Percentiles rank a stretch among this genome's conserved stretches.
Evolutionary conservation across 30 jellyfish, hydroid and myxozoan species (phyloP).

Genomic region (Sanderia malayensis): DNA sequence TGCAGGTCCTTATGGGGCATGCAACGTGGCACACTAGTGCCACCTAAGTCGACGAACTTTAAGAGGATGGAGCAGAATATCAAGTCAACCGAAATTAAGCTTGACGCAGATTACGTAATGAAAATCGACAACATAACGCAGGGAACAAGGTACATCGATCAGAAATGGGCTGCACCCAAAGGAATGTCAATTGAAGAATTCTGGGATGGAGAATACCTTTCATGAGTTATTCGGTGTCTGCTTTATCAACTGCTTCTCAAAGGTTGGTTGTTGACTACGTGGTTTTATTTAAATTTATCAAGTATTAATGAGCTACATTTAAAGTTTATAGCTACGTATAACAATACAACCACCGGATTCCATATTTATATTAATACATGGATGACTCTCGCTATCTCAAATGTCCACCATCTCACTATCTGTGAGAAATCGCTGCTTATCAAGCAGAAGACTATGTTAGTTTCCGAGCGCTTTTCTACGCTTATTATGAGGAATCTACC

Average conservation of each 20-base stretch:
- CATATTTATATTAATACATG: no score
- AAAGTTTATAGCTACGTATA: no score
- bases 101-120: conserved; percentile 74
- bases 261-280: neutral
- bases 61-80: conserved; percentile 76
- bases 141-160: conserved; percentile 65
- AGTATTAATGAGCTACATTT: no score
- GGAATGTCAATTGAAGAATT: conserved; percentile 52
- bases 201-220: conserved; percentile 95
- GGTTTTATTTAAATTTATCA: no score
- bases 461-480: no score
- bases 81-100: conserved; percentile 32
- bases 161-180: conserved; percentile 65
- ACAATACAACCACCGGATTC: no score
- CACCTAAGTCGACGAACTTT: conserved; percentile 84
- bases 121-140: conserved; percentile 39
- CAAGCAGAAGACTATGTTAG: no score
- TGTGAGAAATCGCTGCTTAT: no score
- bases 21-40: conserved; percentile 80
- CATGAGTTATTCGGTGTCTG: neutral
- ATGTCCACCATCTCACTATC: no score
- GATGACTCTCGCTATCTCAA: no score
- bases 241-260: neutral
- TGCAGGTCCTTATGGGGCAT: no score
- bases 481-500: no score